Conservation (phyloP, 2,113 vertebrate genomes). For the Hydropotes inermis region DNA sequence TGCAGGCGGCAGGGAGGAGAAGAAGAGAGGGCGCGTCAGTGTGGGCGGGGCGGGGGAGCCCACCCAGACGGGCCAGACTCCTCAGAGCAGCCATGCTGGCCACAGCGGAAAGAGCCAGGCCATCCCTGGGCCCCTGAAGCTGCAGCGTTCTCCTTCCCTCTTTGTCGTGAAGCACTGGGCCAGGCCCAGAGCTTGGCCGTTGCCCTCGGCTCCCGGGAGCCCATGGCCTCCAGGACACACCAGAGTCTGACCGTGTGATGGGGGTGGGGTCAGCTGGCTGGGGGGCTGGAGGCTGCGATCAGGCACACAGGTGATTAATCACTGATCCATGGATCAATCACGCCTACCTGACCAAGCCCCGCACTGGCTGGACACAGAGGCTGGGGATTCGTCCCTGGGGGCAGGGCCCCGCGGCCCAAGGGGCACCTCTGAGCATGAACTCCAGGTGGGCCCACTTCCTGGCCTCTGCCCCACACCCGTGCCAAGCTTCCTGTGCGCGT, state of each 20-base stretch:
- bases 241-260: neutral
- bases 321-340: neutral
- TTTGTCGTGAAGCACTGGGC: neutral
- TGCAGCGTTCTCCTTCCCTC: neutral
- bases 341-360: accelerated
- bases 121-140: neutral
- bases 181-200: neutral
- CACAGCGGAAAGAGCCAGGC: neutral
- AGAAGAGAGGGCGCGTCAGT: constrained; percentile 74
- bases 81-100: neutral
- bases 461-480: accelerated
- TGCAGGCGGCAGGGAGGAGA: constrained; percentile 70
- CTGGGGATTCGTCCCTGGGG: neutral
- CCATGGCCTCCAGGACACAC: neutral
- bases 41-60: neutral
- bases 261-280: neutral
- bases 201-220: neutral
- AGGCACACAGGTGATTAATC: neutral
- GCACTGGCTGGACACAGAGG: too few relatives aligned
- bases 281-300: neutral
- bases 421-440: neutral
- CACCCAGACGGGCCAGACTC: neutral
- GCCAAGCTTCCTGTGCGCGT: accelerated
- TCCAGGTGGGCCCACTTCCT: neutral
- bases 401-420: neutral